Evolutionary conservation across 2,888 invertebrate genomes (phyloP).

Genomic region (Lissocephala sabroskyi): DNA sequence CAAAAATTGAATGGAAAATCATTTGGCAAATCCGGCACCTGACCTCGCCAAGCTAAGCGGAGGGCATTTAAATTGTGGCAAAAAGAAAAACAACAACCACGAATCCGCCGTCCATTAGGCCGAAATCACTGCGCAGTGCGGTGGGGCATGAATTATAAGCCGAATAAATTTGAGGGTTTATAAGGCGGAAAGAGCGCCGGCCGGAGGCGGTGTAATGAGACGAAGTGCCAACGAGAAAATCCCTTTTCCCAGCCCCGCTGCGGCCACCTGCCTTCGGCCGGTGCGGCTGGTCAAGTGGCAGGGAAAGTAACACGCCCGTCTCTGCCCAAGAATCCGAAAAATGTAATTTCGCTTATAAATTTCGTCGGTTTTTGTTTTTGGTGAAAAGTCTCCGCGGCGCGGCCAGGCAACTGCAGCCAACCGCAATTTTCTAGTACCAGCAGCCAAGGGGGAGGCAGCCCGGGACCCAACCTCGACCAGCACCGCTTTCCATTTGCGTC

Average conservation of each 20-base stretch:
- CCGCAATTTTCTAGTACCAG: slow-evolving; percentile 45
- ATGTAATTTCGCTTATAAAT: slow-evolving; percentile 20
- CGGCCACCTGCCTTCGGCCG: slow-evolving; percentile 1
- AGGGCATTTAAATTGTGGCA: too few species aligned
- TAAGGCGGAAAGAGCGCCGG: slow-evolving; percentile 38
- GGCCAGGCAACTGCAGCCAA: neutral
- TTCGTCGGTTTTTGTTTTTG: slow-evolving; percentile 27
- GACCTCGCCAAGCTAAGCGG: too few species aligned
- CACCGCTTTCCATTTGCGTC: slow-evolving; percentile 49
- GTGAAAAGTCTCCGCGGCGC: slow-evolving; percentile 25
- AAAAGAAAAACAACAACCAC: slow-evolving; percentile 7
- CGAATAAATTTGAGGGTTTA: slow-evolving; percentile 34
- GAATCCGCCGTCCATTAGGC: slow-evolving; percentile 4
- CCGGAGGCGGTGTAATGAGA: slow-evolving; percentile 8
- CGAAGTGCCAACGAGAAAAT: slow-evolving; percentile 15
- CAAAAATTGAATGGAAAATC: slow-evolving; percentile 7
- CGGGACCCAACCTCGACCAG: too few species aligned
- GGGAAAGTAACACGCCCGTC: slow-evolving; percentile 39
- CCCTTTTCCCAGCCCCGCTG: slow-evolving; percentile 27
- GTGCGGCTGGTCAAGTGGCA: slow-evolving; percentile 2
- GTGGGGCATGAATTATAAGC: slow-evolving; percentile 34
- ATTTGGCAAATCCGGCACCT: too few species aligned
- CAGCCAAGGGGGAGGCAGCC: too few species aligned
- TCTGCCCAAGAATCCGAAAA: slow-evolving; percentile 36
- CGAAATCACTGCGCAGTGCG: too few species aligned